phyloP scores from a whole-genome alignment of 2,797 vertebrate species.

The Falco columbarius region DNA sequence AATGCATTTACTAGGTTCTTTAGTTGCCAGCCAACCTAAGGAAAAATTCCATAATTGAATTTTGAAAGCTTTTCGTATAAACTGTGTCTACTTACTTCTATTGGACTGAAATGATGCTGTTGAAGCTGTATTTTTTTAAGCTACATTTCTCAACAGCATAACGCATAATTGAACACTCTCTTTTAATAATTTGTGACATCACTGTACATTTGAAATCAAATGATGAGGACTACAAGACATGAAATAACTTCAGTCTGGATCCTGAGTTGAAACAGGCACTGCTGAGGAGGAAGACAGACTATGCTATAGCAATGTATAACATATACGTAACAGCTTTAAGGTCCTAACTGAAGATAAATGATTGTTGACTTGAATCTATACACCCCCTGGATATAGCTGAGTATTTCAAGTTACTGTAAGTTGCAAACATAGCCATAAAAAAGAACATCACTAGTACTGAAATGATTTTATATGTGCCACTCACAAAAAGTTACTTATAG shows the following conservation, averaged over 20 bases:
- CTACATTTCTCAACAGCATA: not conserved
- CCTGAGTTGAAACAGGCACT: not conserved
- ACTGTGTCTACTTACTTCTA: not conserved
- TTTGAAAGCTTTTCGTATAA: constrained; percentile 3
- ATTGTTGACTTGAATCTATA: not conserved
- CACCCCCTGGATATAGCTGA: not conserved
- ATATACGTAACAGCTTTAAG: not conserved
- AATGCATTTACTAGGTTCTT: constrained; percentile 89
- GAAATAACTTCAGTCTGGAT: not conserved
- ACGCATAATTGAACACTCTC: not conserved
- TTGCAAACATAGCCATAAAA: not conserved
- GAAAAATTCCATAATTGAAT: constrained; percentile 24
- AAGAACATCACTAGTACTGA: not conserved
- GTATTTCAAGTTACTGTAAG: not conserved
- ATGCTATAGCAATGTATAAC: not conserved
- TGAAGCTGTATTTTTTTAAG: not conserved
- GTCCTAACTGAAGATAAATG: constrained; percentile 28
- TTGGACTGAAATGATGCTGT: not conserved
- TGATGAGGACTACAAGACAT: not conserved
- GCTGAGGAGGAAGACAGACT: not conserved
- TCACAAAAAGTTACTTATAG: not conserved
- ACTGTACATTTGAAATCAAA: not conserved
- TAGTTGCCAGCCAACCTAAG: constrained; percentile 90
- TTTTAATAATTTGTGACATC: not conserved
- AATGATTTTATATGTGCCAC: not conserved